Base-by-base conservation (phyloP, 2,888 invertebrate species). In the Monochamus alternatus region DNA sequence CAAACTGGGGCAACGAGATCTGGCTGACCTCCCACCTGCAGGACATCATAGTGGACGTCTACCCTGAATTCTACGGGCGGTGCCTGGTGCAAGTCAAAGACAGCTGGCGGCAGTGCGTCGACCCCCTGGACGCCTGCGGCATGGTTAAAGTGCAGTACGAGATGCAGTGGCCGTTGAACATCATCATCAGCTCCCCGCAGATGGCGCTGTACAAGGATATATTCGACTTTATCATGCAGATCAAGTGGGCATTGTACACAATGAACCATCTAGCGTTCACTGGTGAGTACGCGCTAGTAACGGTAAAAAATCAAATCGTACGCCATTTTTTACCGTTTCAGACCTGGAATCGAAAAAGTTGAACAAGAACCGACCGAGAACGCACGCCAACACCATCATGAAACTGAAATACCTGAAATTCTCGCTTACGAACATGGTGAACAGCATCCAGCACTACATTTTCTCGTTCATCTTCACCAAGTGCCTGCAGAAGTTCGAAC, bases 161-260 rank as follows among this genome's bases (percentile, higher is more conserved):
- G 51, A 82, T 88, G 5, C 77, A 84, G 14, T 89, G 88, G 88
- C 89, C 89, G 0, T 78, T 88, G 55, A 88, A 85, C 77, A 84
- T 88, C n/a, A 85, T 89, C 8, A 86, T 89, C 43, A 81, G 79
- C 4, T 74, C 80, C 1, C 78, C 82, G n/a, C 87, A 88, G 55
- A 82, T 88, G 69, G 76, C 76, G 9, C 80, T 85, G 77, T 89
- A 89, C 70, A 81, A 84, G 66, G 84, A 86, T 9, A 74, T 88
- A n/a, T 89, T 89, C 77, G 82, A 84, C 60, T 86, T 89, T 74
- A 82, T 89, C 8, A 76, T 89, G 78, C 87, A 86, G 72, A 77
- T 89, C 2, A 89, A 89, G 79, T 89, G 89, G 89, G 88, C 87
- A 2, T 71, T 89, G 30, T 85, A 87, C 68, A 87, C 87, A 1